Conservation (phyloP, 2,113 vertebrate species). For the Aphyosemion australe region DNA sequence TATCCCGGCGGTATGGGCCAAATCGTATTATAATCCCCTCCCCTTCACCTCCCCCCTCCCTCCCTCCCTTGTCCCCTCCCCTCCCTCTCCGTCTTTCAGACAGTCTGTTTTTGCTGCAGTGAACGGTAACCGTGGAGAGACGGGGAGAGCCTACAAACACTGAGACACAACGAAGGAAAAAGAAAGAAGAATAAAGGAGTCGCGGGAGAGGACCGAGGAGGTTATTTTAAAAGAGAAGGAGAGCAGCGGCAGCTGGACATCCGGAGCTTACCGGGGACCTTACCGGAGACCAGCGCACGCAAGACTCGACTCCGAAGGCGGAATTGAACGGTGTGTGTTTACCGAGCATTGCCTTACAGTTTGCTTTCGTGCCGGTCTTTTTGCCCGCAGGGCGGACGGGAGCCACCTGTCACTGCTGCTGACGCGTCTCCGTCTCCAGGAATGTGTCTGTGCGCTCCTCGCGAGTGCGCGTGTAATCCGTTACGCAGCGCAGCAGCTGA, state of each 20-base stretch:
- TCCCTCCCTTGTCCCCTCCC: conserved; percentile 53
- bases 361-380: conserved; percentile 34
- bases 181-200: conserved; percentile 62
- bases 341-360: conserved; percentile 29
- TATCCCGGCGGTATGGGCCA: conserved; percentile 79
- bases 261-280: conserved; percentile 46
- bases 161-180: conserved; percentile 33
- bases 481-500: conserved; percentile 34
- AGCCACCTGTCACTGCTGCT: conserved; percentile 67
- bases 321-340: conserved; percentile 66
- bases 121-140: conserved; percentile 76
- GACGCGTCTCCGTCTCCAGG: conserved; percentile 56
- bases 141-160: conserved; percentile 34
- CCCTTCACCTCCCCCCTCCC: conserved; percentile 13
- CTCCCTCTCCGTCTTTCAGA: conserved; percentile 70
- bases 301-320: conserved; percentile 59
- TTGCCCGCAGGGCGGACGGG: conserved; percentile 43
- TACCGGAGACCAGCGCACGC: conserved; percentile 42
- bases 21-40: conserved; percentile 81
- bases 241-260: conserved; percentile 33
- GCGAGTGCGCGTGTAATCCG: conserved; percentile 39
- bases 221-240: conserved; percentile 42
- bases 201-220: conserved; percentile 45
- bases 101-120: conserved; percentile 85
- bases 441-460: conserved; percentile 56